Evolutionary conservation across 2,888 invertebrate genomes (phyloP), one percentile per base, ranked within the genome.

Genomic region (Oxycera nigricornis): DNA sequence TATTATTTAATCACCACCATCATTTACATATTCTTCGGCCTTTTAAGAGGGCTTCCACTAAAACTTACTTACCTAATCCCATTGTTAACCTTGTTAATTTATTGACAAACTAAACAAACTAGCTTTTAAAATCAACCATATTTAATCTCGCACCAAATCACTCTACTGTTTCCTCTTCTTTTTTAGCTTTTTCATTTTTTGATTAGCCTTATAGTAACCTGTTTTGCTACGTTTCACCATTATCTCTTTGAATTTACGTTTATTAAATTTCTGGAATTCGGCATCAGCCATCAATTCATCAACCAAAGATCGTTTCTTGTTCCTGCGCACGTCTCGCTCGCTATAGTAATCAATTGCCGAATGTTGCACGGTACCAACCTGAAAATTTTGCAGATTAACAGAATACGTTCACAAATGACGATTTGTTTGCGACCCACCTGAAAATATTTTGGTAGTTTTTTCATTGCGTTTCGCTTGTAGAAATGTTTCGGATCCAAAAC

Each of bases 251-350:
- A 91, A 94, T 83, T 93, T 93, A 79, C 90, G 90, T 82, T 94
- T 94, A 79, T 92, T 94, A 79, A 91, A 93, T 81, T 91, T 91
- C 77, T 91, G 89, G 82, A 96, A 94, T 78, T 94, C 91, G 0
- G 94, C 93, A 87, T 98, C 95, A 0, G 93, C 93, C 82, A 98
- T 85, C 1, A 98, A 87, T 82, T 99, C 98, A 78, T 98, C 97
- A 0, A 98, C 97, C 80, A 98, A 88, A 0, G 96, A 95, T 74
- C 90, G 88, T 84, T 96, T 97, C 28, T 96, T 89, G 79, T 95
- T 91, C 82, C 94, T 96, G 80, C 92, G 94, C 0, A 94, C 92
- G 75, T 96, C 84, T 62, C 97, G 89, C 75, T 92, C 91, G 79
- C 89, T 92, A 79, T 95, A 96, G 86, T 93, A 96, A 83, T 98